phyloP scores from a whole-genome alignment of 2,888 invertebrate genomes.

The Yponomeuta malinellus region DNA sequence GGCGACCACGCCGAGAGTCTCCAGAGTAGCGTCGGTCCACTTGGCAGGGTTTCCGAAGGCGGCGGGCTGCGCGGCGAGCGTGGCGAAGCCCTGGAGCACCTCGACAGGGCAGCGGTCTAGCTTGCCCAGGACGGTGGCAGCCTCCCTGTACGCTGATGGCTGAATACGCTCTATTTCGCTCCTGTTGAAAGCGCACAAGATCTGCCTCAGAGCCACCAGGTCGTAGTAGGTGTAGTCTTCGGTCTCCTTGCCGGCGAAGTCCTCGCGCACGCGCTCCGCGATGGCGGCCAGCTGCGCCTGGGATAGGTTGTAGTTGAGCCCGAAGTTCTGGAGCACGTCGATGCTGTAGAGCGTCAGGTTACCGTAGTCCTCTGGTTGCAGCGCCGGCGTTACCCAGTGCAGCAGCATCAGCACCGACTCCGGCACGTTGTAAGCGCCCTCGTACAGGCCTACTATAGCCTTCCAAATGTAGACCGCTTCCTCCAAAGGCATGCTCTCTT shows the following conservation, averaged over 20 bases:
- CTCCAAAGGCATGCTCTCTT: constrained; percentile 33
- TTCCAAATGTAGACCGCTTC: constrained; percentile 58
- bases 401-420: constrained; percentile 52
- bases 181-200: constrained; percentile 73
- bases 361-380: constrained; percentile 60
- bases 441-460: constrained; percentile 41
- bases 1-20: constrained; percentile 55
- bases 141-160: constrained; percentile 68
- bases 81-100: constrained; percentile 61
- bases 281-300: constrained; percentile 59
- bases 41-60: constrained; percentile 59
- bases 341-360: constrained; percentile 71
- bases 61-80: constrained; percentile 48
- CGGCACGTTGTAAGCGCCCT: constrained; percentile 53
- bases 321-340: constrained; percentile 74
- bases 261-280: constrained; percentile 64
- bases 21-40: constrained; percentile 54
- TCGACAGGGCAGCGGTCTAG: constrained; percentile 60
- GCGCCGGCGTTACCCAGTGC: constrained; percentile 64
- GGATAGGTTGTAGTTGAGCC: constrained; percentile 59
- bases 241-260: constrained; percentile 71
- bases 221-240: constrained; percentile 76
- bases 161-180: constrained; percentile 71
- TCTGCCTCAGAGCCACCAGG: constrained; percentile 67
- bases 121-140: constrained; percentile 58